These are phyloP conservation scores for Capra hircus DNA, from an alignment of 2,113 vertebrate species.

Conservation along the genomic window DNA sequence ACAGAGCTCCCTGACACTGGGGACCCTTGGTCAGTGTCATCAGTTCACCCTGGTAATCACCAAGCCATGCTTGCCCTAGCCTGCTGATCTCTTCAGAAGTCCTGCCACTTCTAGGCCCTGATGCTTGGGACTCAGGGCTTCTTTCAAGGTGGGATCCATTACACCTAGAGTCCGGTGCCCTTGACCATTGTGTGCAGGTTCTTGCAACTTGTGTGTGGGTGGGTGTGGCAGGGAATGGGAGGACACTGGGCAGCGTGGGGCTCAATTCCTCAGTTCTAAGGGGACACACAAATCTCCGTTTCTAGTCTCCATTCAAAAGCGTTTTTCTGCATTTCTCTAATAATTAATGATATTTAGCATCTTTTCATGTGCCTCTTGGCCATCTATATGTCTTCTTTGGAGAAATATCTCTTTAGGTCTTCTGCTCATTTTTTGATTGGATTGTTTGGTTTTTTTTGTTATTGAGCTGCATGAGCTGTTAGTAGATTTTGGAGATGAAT, in stretches of 20 bases:
- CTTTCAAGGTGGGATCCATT: not conserved
- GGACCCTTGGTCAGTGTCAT: not conserved
- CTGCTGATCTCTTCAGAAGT: not conserved
- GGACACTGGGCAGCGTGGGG: not conserved
- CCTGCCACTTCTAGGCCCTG: not conserved
- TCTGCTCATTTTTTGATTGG: not conserved
- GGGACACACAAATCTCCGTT: not conserved
- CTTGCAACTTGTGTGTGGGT: not conserved
- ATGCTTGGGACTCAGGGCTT: not conserved
- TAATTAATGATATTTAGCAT: not conserved
- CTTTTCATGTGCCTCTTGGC: not conserved
- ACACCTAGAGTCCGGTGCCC: accelerated
- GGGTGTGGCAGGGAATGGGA: not conserved
- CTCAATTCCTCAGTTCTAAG: not conserved
- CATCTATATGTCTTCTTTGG: not conserved
- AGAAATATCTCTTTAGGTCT: not conserved
- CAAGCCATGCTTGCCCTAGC: not conserved
- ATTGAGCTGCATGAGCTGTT: not conserved
- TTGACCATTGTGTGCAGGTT: not conserved
- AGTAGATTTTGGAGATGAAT: not conserved
- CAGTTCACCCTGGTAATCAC: not conserved
- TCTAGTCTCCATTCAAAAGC: not conserved
- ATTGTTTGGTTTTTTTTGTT: not conserved
- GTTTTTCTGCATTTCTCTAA: not conserved
- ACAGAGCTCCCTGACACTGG: not conserved